A percentile compares a stretch with the other conserved stretches of the same genome.
Evolutionary conservation across 1,140 invertebrate genomes (phyloP).

Genomic region (Tachypleus tridentatus): DNA sequence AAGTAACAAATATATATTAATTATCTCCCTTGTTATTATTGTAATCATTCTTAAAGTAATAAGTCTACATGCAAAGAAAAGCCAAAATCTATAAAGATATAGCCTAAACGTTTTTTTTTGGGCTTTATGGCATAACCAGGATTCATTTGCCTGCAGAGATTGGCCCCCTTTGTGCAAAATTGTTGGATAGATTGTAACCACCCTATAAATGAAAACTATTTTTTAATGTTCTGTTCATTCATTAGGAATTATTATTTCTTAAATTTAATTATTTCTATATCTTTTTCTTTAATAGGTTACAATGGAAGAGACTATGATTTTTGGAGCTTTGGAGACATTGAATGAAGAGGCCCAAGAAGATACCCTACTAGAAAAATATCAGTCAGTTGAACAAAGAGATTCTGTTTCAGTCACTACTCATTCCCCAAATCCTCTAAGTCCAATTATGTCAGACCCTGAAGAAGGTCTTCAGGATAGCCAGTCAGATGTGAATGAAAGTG

Average conservation of each 20-base stretch:
- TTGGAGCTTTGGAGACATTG: slow-evolving; percentile 74
- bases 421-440: slow-evolving; percentile 15
- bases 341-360: slow-evolving; percentile 87
- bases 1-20: too few species aligned
- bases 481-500: slow-evolving; percentile 1
- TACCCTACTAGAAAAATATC: slow-evolving; percentile 17
- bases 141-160: too few species aligned
- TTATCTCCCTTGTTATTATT: too few species aligned
- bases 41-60: too few species aligned
- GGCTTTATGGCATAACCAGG: too few species aligned
- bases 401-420: neutral
- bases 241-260: neutral
- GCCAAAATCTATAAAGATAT: too few species aligned
- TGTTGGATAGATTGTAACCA: neutral
- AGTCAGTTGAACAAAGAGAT: neutral
- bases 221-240: slow-evolving; percentile 1
- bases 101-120: too few species aligned
- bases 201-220: neutral
- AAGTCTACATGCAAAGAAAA: too few species aligned
- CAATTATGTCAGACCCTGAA: slow-evolving; percentile 17
- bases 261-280: neutral
- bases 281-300: slow-evolving; percentile 52
- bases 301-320: slow-evolving; percentile 86
- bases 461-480: slow-evolving; percentile 8
- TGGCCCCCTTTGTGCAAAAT: too few species aligned